Evolutionary conservation across 2,797 vertebrate species (phyloP).

Genomic region (Rhyacichthys aspro): DNA sequence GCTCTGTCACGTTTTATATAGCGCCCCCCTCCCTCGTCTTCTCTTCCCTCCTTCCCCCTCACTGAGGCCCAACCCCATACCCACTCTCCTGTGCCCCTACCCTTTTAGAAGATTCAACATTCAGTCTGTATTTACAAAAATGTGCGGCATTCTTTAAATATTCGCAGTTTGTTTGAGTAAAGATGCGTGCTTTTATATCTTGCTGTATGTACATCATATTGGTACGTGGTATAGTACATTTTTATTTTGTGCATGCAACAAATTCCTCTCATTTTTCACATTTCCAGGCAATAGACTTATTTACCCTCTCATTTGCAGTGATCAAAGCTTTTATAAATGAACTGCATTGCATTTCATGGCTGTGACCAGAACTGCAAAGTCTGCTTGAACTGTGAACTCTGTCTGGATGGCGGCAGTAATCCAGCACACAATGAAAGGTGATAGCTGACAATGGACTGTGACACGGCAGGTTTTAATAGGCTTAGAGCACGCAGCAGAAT

Average conservation of each 20-base stretch:
- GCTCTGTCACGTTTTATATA: slow-evolving; percentile 74
- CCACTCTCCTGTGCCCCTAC: slow-evolving; percentile 63
- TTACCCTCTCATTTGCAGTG: neutral
- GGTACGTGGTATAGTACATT: neutral
- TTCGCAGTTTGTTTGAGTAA: neutral
- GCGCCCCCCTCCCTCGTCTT: slow-evolving; percentile 17
- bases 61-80: slow-evolving; percentile 68
- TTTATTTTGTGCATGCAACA: neutral
- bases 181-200: too few relatives aligned
- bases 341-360: slow-evolving; percentile 5
- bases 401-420: slow-evolving; percentile 55
- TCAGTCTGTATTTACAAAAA: slow-evolving; percentile 15
- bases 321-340: neutral
- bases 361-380: slow-evolving; percentile 16
- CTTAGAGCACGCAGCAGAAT: slow-evolving; percentile 58
- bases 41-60: slow-evolving; percentile 25
- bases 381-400: slow-evolving; percentile 41
- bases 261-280: too few relatives aligned
- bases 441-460: slow-evolving; percentile 57
- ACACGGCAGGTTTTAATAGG: slow-evolving; percentile 58
- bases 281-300: neutral
- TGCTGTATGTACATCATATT: too few relatives aligned
- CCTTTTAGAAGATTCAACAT: slow-evolving; percentile 36
- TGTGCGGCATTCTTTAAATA: slow-evolving; percentile 42
- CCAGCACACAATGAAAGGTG: slow-evolving; percentile 64